These are phyloP conservation scores for Musca domestica DNA, from an alignment of 1,140 invertebrate species.

Conservation along the genomic window DNA sequence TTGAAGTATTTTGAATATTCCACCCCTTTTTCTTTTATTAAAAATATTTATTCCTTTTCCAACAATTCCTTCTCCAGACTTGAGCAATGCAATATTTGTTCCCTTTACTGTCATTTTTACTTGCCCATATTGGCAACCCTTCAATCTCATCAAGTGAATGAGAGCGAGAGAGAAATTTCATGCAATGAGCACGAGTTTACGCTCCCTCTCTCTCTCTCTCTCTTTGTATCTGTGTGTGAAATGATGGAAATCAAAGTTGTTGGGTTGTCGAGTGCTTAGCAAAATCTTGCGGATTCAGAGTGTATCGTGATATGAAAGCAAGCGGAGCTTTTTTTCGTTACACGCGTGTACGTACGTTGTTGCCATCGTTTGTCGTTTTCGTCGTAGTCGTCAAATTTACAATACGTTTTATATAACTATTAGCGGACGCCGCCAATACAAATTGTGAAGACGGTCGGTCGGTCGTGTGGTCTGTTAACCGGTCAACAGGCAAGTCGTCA, in stretches of 20 bases:
- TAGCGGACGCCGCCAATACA: no score
- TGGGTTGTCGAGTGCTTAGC: conserved; percentile 8
- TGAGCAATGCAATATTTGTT: neutral
- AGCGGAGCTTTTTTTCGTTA: conserved; percentile 18
- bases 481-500: no score
- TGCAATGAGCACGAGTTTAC: no score
- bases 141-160: no score
- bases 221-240: neutral
- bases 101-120: neutral
- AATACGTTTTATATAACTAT: no score
- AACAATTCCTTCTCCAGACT: no score
- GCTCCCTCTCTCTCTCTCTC: no score
- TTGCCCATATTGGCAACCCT: neutral
- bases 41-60: no score
- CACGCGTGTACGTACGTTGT: neutral
- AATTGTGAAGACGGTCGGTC: conserved; percentile 5
- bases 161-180: no score
- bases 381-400: neutral
- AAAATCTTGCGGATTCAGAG: conserved; percentile 13
- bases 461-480: neutral
- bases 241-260: neutral
- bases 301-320: conserved; percentile 21
- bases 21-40: no score
- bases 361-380: conserved; percentile 3
- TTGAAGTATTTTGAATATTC: no score